Base-by-base conservation (phyloP, 2,888 invertebrate genomes). In the Coleophora deauratella region DNA sequence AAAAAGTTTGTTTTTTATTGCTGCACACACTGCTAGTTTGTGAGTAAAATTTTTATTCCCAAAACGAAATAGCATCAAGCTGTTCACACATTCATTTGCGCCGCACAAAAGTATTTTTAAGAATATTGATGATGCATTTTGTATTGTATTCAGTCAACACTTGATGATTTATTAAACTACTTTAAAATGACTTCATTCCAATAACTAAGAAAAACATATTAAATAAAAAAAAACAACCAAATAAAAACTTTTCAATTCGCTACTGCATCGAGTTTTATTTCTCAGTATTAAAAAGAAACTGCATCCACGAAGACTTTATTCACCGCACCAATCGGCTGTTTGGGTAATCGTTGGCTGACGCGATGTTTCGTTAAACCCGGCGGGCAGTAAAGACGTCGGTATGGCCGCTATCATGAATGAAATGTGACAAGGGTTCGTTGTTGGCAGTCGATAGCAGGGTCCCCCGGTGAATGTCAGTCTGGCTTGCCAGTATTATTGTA, bases 381-480 rank as follows among this genome's bases (percentile, higher is more conserved):
- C 44, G 45, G 55, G 66, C 67, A 72, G 67, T 79, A 77, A 72
- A 77, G 73, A 76, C 76, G 72, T 62, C 72, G 71, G 68, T 56
- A 73, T 67, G 58, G 61, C 58, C 51, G 43, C 54, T 52, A 57
- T 62, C 55, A 41, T 40, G 51, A 46, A 47, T 45, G 47, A 57
- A 55, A 62, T 59, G 62, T 60, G 68, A 69, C 52, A 59, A 64
- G 59, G 61, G 66, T 70, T 62, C 67, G 59, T 54, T 66, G 59
- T 54, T 55, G 58, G 45, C 61, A 55, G 55, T 57, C 51, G 59
- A 61, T 61, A 54, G 55, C 52, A 21, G 21, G 21, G 21, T 21
- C 21, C 21, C 41, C 52, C 54, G 50, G 10, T 10, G 11, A 11
- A n/a, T 32, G 32, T 32, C 30, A 32, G 10, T 32, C n/a, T 2